Evolutionary conservation across 1,140 invertebrate genomes (phyloP).

Genomic region (Mylabris phalerata): DNA sequence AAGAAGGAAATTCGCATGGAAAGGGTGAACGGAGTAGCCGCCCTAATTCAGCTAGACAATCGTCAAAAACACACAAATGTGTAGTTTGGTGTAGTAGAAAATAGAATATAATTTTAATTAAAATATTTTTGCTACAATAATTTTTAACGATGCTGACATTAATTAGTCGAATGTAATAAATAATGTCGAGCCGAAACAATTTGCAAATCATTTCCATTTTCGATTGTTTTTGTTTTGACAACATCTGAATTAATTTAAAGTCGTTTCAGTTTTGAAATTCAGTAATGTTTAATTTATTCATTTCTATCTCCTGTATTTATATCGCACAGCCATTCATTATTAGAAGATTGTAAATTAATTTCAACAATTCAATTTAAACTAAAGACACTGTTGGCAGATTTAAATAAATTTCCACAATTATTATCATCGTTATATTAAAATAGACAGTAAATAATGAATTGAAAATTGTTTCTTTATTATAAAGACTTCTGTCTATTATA

Average conservation of each 20-base stretch:
- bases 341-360: conserved; percentile 29
- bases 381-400: too few species aligned
- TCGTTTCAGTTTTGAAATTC: conserved; percentile 10
- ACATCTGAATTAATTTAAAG: conserved; percentile 17
- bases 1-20: too few species aligned
- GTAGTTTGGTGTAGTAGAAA: too few species aligned
- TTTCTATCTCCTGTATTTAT: conserved; percentile 20
- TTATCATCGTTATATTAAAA: too few species aligned
- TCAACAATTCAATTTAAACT: not conserved
- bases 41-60: too few species aligned
- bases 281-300: conserved; percentile 19
- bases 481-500: too few species aligned
- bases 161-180: conserved; percentile 20
- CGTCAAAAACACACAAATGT: too few species aligned
- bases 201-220: conserved; percentile 21
- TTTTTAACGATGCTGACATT: conserved; percentile 20
- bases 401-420: too few species aligned
- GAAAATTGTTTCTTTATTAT: too few species aligned
- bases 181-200: conserved; percentile 16
- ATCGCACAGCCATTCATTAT: conserved; percentile 22
- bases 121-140: conserved; percentile 13
- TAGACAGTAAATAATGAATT: too few species aligned
- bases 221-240: conserved; percentile 21
- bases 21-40: not conserved
- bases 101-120: conserved; percentile 1